Evolutionary conservation across 2,113 vertebrate genomes (phyloP).

Genomic region (Todiramphus chloris): DNA sequence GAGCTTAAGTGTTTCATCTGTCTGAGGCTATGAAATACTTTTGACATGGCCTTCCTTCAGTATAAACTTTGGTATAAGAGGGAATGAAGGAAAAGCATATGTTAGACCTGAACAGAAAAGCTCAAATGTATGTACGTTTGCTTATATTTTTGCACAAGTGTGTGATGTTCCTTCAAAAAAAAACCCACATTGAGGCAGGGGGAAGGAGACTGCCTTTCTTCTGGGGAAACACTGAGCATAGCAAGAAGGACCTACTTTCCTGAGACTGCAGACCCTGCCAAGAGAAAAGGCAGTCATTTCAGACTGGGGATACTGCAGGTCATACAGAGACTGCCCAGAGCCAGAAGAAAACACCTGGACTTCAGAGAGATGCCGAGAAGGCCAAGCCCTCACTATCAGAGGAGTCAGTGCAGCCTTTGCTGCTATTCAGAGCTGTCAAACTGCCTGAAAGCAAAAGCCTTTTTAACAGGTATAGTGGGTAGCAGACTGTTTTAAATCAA

Average conservation of each 20-base stretch:
- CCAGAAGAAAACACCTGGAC: background rate
- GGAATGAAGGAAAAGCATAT: background rate
- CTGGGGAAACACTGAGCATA: background rate
- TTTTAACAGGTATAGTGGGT: background rate
- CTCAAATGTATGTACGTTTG: background rate
- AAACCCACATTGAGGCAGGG: background rate
- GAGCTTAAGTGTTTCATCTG: background rate
- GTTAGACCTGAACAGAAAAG: background rate
- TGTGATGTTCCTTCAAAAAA: background rate
- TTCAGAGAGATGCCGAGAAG: background rate
- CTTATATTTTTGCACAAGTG: background rate
- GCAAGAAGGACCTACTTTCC: background rate
- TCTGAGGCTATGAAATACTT: background rate
- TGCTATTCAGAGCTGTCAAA: background rate
- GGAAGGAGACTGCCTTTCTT: background rate
- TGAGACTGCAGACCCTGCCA: background rate
- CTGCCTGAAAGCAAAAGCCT: background rate
- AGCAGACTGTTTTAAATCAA: background rate
- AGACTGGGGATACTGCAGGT: background rate
- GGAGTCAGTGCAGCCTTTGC: background rate
- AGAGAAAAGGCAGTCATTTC: background rate
- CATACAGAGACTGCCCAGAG: background rate
- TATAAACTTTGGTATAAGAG: background rate
- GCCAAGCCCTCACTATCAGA: background rate
- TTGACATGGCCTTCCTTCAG: background rate